These are phyloP conservation scores for Grallaria varia DNA, from an alignment of 2,113 vertebrate species.

Conservation along the genomic window DNA sequence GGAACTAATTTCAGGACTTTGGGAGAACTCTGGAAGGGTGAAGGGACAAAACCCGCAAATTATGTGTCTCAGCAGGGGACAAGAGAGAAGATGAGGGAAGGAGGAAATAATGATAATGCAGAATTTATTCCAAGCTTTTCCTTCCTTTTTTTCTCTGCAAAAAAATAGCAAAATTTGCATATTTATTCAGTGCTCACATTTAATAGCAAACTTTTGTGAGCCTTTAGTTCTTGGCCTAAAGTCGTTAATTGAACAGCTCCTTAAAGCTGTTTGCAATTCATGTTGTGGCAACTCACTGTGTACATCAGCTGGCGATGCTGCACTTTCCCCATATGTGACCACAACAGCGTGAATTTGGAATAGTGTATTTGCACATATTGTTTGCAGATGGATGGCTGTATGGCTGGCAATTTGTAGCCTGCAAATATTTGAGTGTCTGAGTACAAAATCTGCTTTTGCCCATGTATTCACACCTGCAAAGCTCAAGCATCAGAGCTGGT, in stretches of 20 bases:
- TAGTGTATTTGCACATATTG: neutral
- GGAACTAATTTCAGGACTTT: slow-evolving; percentile 2
- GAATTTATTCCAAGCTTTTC: neutral
- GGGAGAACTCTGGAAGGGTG: neutral
- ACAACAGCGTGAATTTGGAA: neutral
- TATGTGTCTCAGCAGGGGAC: neutral
- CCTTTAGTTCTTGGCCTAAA: neutral
- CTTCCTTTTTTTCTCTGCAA: neutral
- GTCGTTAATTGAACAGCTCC: neutral
- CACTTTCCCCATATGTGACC: neutral
- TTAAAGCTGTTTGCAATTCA: slow-evolving; percentile 2
- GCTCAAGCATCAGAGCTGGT: neutral
- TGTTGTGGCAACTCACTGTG: neutral
- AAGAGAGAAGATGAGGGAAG: neutral
- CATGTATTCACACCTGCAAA: neutral
- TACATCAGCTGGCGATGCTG: neutral
- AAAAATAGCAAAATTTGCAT: neutral
- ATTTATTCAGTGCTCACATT: neutral
- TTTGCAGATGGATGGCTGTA: neutral
- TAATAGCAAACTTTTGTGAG: neutral
- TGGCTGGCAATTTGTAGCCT: neutral
- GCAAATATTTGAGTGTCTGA: slow-evolving; percentile 14
- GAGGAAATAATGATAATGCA: neutral
- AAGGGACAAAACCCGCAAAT: neutral
- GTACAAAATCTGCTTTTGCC: neutral